phyloP scores from a whole-genome alignment of 2,888 invertebrate genomes.

The Drosophila macrospina region DNA sequence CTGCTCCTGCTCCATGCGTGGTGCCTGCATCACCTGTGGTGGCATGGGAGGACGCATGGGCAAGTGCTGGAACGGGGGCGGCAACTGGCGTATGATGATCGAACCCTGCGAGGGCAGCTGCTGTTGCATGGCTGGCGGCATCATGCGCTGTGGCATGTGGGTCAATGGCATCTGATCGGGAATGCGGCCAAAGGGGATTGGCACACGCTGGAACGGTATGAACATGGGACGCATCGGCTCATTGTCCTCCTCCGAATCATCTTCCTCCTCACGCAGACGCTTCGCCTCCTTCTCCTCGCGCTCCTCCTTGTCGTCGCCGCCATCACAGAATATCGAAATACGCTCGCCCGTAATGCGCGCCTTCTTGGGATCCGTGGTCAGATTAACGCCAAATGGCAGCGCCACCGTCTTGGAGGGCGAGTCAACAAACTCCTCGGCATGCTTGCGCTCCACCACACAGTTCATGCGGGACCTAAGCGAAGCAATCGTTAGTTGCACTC shows the following conservation, averaged over 20 bases:
- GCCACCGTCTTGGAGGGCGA: conserved; percentile 89
- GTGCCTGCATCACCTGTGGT: conserved; percentile 85
- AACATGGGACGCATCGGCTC: conserved; percentile 85
- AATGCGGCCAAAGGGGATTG: conserved; percentile 86
- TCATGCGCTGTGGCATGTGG: conserved; percentile 85
- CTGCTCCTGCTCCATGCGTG: conserved; percentile 84
- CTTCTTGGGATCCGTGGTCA: conserved; percentile 90
- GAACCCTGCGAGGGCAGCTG: conserved; percentile 78
- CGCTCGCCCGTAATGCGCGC: conserved; percentile 93
- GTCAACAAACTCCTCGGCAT: conserved; percentile 93
- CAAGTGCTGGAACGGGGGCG: conserved; percentile 85
- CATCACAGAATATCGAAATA: conserved; percentile 95
- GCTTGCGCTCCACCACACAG: conserved; percentile 94
- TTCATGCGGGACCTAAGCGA: conserved; percentile 91
- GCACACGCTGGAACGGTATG: conserved; percentile 85
- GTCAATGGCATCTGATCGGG: conserved; percentile 87
- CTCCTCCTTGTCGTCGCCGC: conserved; percentile 86
- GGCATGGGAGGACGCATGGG: conserved; percentile 85
- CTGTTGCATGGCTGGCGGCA: conserved; percentile 81
- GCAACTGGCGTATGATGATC: conserved; percentile 82
- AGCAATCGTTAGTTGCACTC: too few relatives aligned
- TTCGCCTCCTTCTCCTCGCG: conserved; percentile 74
- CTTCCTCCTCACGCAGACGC: conserved; percentile 78
- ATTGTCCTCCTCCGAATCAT: conserved; percentile 82
- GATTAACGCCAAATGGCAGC: conserved; percentile 89